Percentiles rank a stretch among this genome's conserved stretches.
Conservation (phyloP, 2,888 invertebrate species). For the Alloscopus bannaensis region DNA sequence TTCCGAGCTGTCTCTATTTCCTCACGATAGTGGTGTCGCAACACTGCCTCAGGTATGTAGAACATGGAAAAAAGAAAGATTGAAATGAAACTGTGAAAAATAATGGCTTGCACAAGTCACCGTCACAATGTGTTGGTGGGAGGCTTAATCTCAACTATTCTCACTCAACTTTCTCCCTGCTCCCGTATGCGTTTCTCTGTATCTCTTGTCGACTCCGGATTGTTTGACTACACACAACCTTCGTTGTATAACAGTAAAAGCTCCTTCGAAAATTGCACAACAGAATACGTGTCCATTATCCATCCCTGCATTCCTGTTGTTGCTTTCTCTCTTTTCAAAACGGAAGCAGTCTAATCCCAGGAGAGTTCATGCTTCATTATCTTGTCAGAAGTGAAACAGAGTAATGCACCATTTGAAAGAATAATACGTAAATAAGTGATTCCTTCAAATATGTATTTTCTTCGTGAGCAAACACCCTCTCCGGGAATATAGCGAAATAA, state of each 20-base stretch:
- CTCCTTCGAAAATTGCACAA: too few species aligned
- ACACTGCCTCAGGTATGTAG: constrained; percentile 35
- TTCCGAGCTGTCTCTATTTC: constrained; percentile 11
- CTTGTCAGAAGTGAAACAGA: constrained; percentile 24
- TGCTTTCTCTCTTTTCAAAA: too few species aligned
- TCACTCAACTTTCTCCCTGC: background rate
- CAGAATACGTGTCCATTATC: too few species aligned
- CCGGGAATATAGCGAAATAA: too few species aligned
- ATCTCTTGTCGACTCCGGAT: too few species aligned
- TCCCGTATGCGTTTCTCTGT: too few species aligned
- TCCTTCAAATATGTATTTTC: constrained; percentile 13
- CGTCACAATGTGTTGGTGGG: constrained; percentile 19
- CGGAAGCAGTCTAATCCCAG: too few species aligned
- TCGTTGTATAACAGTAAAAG: too few species aligned
- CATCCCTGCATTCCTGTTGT: too few species aligned
- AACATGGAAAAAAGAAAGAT: constrained; percentile 25
- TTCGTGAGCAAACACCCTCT: too few species aligned
- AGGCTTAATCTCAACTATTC: constrained; percentile 36
- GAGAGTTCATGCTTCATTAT: constrained; percentile 44
- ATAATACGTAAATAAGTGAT: constrained; percentile 22
- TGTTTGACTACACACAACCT: too few species aligned
- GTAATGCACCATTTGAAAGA: constrained; percentile 26
- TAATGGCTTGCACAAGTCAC: constrained; percentile 25
- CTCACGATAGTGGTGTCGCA: constrained; percentile 34
- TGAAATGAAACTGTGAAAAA: constrained; percentile 40